phyloP scores from a whole-genome alignment of 2,888 invertebrate species.

The Polylopha cassiicola region DNA sequence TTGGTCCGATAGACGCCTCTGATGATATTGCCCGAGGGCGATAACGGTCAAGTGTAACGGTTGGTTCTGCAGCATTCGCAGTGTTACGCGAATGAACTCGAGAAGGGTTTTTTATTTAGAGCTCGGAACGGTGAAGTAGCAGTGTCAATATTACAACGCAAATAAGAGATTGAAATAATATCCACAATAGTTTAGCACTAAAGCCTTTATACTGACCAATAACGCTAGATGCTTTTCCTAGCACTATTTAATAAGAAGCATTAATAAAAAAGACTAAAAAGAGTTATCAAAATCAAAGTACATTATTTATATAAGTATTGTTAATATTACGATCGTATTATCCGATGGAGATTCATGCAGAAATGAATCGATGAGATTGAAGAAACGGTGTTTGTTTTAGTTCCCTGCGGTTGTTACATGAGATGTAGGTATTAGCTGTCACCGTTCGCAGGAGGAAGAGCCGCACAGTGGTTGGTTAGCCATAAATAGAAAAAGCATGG shows the following conservation, averaged over 20 bases:
- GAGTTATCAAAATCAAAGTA: conserved; percentile 36
- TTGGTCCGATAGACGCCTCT: too few relatives aligned
- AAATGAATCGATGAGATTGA: conserved; percentile 73
- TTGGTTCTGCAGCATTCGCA: conserved; percentile 45
- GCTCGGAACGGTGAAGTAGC: conserved; percentile 18
- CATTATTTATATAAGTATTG: conserved; percentile 36
- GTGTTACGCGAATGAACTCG: conserved; percentile 33
- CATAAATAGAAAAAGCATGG: conserved; percentile 69
- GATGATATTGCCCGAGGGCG: not conserved
- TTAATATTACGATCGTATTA: conserved; percentile 50
- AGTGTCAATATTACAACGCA: conserved; percentile 27
- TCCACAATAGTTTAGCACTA: conserved; percentile 53
- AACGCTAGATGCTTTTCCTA: conserved; percentile 66
- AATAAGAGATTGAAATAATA: conserved; percentile 42
- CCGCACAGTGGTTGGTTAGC: conserved; percentile 66
- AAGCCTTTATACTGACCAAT: conserved; percentile 59
- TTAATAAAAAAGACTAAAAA: conserved; percentile 54
- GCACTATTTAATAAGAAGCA: conserved; percentile 67
- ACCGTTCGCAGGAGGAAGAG: conserved; percentile 64
- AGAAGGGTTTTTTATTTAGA: conserved; percentile 21
- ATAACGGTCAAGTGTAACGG: conserved; percentile 1
- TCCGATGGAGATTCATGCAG: conserved; percentile 71
- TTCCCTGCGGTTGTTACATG: conserved; percentile 52
- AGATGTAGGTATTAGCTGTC: conserved; percentile 62
- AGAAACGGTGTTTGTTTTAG: conserved; percentile 74